These are phyloP conservation scores for Micromys minutus DNA, from an alignment of 2,113 vertebrate species.

Conservation along the genomic window DNA sequence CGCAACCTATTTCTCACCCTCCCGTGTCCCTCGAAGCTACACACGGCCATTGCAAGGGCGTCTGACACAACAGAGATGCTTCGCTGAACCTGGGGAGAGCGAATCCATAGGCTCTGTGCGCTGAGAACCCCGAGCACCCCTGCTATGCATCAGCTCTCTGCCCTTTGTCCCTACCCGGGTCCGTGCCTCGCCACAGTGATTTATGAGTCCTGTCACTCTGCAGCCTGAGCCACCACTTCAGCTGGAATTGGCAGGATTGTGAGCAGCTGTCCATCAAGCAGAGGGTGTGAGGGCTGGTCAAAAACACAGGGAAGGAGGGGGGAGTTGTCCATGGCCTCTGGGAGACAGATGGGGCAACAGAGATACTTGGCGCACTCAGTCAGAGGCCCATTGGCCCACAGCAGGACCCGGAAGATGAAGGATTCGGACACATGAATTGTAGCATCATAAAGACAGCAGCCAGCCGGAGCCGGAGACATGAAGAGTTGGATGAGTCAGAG, in stretches of 20 bases:
- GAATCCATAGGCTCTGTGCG: rapidly evolving
- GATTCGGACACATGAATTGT: background rate
- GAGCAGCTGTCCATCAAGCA: conserved; percentile 68
- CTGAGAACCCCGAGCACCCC: background rate
- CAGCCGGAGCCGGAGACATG: background rate
- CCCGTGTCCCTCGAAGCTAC: background rate
- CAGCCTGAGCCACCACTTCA: conserved; percentile 66
- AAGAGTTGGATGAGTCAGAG: background rate
- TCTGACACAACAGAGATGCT: rapidly evolving
- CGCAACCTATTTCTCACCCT: background rate
- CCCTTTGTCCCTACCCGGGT: background rate
- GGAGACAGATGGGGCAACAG: background rate
- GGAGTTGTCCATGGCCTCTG: background rate
- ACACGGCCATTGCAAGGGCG: too few relatives aligned
- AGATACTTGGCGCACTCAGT: rapidly evolving
- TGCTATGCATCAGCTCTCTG: background rate
- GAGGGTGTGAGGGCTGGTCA: rapidly evolving
- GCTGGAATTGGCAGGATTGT: conserved; percentile 47
- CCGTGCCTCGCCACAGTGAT: conserved; percentile 71
- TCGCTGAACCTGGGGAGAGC: background rate
- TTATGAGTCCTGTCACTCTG: conserved; percentile 79
- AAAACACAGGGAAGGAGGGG: background rate
- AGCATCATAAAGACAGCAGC: background rate
- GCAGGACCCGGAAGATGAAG: background rate
- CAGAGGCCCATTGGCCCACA: background rate